Conservation (phyloP, 1,140 invertebrate genomes). For the Leucophenga varia region DNA sequence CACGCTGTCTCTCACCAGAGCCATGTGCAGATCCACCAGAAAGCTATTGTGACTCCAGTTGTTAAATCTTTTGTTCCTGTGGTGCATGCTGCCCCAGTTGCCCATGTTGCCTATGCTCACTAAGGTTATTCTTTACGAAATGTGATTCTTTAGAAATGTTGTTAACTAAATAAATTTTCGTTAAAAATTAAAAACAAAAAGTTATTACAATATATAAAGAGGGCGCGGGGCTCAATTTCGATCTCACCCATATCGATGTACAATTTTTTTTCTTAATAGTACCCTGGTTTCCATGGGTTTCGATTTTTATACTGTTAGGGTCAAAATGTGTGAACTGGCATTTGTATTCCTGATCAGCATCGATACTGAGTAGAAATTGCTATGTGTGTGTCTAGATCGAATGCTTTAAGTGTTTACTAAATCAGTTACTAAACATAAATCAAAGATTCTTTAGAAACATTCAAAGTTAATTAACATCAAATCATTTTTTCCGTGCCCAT, state of each 20-base stretch:
- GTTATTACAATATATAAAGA: not conserved
- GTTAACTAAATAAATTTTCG: slow-evolving; percentile 35
- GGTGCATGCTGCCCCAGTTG: slow-evolving; percentile 22
- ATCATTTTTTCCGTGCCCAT: no score
- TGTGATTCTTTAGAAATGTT: slow-evolving; percentile 6
- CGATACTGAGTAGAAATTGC: no score
- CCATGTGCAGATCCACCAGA: slow-evolving; percentile 51
- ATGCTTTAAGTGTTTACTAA: not conserved
- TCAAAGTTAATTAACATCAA: no score
- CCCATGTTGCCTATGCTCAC: slow-evolving; percentile 33
- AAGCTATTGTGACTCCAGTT: slow-evolving; percentile 27
- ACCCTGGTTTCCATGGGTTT: slow-evolving; percentile 17
- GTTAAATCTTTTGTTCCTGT: slow-evolving; percentile 29
- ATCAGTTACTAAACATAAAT: no score
- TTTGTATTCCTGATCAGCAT: not conserved
- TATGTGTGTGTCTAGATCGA: no score
- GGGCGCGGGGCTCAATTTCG: no score
- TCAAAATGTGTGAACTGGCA: slow-evolving; percentile 9
- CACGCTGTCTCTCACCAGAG: slow-evolving; percentile 59
- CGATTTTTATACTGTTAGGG: slow-evolving; percentile 20
- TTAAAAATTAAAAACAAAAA: slow-evolving; percentile 23
- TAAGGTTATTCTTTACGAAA: slow-evolving; percentile 33
- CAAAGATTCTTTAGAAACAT: no score
- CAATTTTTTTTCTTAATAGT: slow-evolving; percentile 14
- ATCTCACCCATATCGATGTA: slow-evolving; percentile 14